A percentile compares a stretch with the other conserved stretches of the same genome.
Evolutionary conservation across 2,888 invertebrate genomes (phyloP).

Genomic region (Ellobium chinense): DNA sequence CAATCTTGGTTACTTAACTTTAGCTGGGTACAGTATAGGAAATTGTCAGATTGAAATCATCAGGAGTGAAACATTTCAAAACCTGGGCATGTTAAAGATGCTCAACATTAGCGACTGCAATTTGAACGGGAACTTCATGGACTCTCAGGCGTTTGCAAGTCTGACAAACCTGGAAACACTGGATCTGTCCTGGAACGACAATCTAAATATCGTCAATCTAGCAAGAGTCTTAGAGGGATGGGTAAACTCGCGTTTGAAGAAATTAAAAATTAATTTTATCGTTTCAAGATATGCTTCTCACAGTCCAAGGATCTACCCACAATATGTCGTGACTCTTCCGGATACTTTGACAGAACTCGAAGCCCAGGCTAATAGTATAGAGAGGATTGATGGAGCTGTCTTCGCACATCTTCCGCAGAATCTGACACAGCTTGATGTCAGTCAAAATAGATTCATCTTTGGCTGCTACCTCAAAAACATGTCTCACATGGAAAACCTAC

Average conservation of each 20-base stretch:
- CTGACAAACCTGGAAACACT: not conserved
- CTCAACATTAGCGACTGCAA: not conserved
- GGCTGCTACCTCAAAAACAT: not conserved
- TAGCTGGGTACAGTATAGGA: not conserved
- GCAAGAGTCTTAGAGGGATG: not conserved
- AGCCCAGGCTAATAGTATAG: not conserved
- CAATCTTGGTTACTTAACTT: not conserved
- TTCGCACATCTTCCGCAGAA: not conserved
- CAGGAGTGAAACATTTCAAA: not conserved
- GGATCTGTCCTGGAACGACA: not conserved
- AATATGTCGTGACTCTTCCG: not conserved
- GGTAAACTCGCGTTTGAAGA: not conserved
- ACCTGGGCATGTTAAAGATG: not conserved
- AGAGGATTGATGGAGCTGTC: not conserved
- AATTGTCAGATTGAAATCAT: not conserved
- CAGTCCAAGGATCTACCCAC: not conserved
- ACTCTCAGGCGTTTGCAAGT: not conserved
- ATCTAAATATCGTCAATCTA: not conserved
- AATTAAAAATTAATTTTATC: not conserved
- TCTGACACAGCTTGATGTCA: not conserved
- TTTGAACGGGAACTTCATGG: not conserved
- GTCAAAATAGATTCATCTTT: not conserved
- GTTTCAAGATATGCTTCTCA: not conserved
- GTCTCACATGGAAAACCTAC: not conserved
- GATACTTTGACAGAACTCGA: not conserved